Evolutionary conservation across 1,140 invertebrate species (phyloP).

Genomic region (Alviniconcha marisindica): DNA sequence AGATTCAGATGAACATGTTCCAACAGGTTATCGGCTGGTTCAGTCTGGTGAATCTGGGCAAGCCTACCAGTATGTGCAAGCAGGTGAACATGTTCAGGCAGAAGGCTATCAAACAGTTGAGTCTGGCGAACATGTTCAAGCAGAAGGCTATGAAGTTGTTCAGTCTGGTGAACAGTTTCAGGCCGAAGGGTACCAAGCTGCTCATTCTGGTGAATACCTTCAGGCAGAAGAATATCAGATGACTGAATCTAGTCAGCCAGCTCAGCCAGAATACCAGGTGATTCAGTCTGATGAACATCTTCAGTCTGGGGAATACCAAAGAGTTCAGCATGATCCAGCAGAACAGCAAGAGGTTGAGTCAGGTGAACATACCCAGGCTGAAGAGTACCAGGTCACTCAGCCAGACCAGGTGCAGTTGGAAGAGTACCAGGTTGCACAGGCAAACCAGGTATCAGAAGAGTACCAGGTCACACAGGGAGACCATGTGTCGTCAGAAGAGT

Average conservation of each 20-base stretch:
- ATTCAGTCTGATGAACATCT: not conserved
- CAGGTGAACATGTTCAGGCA: not conserved
- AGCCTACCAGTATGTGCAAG: no score
- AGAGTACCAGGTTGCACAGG: no score
- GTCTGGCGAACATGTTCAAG: not conserved
- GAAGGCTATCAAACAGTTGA: not conserved
- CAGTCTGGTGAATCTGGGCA: not conserved
- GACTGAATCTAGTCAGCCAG: not conserved
- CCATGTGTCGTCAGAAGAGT: not conserved
- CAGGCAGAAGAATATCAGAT: not conserved
- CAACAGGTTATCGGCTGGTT: not conserved
- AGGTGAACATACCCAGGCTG: no score
- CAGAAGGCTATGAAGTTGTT: not conserved
- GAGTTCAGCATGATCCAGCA: not conserved
- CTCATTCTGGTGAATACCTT: not conserved
- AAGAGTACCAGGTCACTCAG: no score
- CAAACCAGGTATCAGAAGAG: not conserved
- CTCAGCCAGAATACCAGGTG: not conserved
- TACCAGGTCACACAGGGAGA: not conserved
- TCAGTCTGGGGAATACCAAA: not conserved
- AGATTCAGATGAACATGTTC: not conserved
- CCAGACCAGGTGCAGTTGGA: no score
- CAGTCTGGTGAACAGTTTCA: not conserved
- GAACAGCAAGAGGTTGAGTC: not conserved
- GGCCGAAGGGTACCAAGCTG: not conserved